These are phyloP conservation scores for Mormyrops boulengeri DNA, from an alignment of 2,797 vertebrate genomes.

Conservation along the genomic window DNA sequence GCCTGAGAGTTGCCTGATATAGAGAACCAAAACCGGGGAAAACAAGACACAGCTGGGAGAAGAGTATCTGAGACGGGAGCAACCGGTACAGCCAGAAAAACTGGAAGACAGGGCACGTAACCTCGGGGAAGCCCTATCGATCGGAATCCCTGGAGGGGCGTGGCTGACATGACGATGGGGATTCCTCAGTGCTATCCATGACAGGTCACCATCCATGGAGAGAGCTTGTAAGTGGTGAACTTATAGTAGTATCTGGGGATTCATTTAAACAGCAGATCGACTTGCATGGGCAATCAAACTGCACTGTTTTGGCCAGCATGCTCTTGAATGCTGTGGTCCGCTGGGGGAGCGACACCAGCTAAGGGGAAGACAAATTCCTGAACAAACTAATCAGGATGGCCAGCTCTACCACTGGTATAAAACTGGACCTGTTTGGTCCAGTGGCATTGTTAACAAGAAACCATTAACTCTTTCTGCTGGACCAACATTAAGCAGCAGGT, in stretches of 20 bases:
- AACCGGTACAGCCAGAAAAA: too few relatives aligned
- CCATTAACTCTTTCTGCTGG: not conserved
- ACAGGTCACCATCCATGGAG: not conserved
- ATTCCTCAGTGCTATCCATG: too few relatives aligned
- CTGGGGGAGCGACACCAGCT: not conserved
- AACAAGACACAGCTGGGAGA: too few relatives aligned
- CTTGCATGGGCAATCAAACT: not conserved
- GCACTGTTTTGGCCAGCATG: not conserved
- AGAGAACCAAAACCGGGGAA: too few relatives aligned
- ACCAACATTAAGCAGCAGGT: not conserved
- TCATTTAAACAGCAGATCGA: not conserved
- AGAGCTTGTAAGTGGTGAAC: not conserved
- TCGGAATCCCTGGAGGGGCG: too few relatives aligned
- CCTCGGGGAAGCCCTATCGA: too few relatives aligned
- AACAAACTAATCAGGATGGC: not conserved
- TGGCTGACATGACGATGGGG: too few relatives aligned
- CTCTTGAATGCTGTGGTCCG: not conserved
- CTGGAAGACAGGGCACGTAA: too few relatives aligned
- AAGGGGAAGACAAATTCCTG: not conserved
- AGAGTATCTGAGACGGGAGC: too few relatives aligned
- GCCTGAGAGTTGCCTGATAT: too few relatives aligned
- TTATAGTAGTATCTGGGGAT: not conserved
- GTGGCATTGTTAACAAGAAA: not conserved
- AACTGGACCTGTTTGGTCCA: not conserved
- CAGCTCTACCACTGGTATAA: not conserved